A percentile compares a stretch with the other conserved stretches of the same genome.
phyloP scores from a whole-genome alignment of 2,888 invertebrate genomes.

The Drosophila anomalata region DNA sequence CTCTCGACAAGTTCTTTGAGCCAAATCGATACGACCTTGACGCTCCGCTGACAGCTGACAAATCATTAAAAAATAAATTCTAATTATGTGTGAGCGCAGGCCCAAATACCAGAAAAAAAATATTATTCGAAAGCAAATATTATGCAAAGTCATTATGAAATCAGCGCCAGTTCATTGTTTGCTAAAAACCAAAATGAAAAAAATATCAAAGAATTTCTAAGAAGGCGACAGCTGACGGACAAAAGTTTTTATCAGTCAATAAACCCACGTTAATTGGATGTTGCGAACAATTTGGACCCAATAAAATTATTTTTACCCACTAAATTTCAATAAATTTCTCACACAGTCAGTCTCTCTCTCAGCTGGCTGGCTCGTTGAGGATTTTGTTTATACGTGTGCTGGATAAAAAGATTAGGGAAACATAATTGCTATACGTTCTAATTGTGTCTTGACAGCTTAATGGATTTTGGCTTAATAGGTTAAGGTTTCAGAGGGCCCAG shows the following conservation, averaged over 20 bases:
- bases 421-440: conserved; percentile 31
- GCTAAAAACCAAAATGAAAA: background rate
- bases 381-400: conserved; percentile 1
- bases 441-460: conserved; percentile 35
- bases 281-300: background rate
- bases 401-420: conserved; percentile 2
- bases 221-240: conserved; percentile 27
- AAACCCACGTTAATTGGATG: conserved; percentile 9
- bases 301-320: conserved; percentile 4
- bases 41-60: conserved; percentile 35
- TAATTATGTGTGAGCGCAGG: conserved; percentile 31
- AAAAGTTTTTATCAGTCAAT: conserved; percentile 36
- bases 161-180: conserved; percentile 36
- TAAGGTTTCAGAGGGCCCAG: background rate
- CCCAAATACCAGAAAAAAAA: background rate
- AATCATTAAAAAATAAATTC: conserved; percentile 43
- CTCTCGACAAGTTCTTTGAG: conserved; percentile 16
- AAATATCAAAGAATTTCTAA: conserved; percentile 31
- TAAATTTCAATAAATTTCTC: conserved; percentile 21
- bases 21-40: conserved; percentile 39
- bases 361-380: background rate
- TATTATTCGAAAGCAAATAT: conserved; percentile 12
- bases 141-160: conserved; percentile 24
- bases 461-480: conserved; percentile 10
- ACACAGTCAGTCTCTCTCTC: background rate